Evolutionary conservation across 2,113 vertebrate genomes (phyloP), one percentile per base, ranked within the genome.

Genomic region (Cephalopterus ornatus): DNA sequence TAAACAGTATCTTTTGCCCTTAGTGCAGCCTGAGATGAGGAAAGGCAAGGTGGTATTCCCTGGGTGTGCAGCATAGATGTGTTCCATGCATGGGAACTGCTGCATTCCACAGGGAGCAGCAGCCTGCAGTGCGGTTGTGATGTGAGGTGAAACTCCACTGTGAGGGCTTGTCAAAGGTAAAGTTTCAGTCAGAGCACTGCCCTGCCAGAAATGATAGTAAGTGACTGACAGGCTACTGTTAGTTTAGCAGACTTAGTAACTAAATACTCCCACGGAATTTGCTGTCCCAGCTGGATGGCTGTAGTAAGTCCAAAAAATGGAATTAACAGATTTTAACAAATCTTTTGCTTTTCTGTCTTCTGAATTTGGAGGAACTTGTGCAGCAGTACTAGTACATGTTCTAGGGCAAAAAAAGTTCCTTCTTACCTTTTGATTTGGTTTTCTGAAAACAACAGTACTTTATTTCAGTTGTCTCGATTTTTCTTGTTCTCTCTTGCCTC

Each of bases 71-170:
- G 37, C 44, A 19, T 0, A 42, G 62, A 24, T 8, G 32, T 11
- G 26, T 74, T 8, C 67, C 22, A 4, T 7, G 23, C 1, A 2
- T 46, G 44, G 37, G 7, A 39, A 35, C 49, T 19, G 39, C 41
- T 49, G 61, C 23, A 5, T 56, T 44, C 35, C 61, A 9, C 0
- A 1, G 46, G 59, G 35, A 56, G 61, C 41, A 53, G 72, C 52
- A 74, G 23, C 46, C 67, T 41, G 68, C 24, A 32, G 52, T 2
- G 0, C 11, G 37, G 26, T 16, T 16, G 65, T 11, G 46, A 33
- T 0, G 5, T 1, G 4, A 33, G 42, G 49, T 5, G 5, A 33
- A 73, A 55, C 59, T 53, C 46, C 8, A 1, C 73, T 26, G 8
- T 27, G 50, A 70, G 71, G 42, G 28, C 23, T n/a, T 56, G 9